Evolutionary conservation across 2,113 vertebrate species (phyloP).

Genomic region (Falcunculus frontatus): DNA sequence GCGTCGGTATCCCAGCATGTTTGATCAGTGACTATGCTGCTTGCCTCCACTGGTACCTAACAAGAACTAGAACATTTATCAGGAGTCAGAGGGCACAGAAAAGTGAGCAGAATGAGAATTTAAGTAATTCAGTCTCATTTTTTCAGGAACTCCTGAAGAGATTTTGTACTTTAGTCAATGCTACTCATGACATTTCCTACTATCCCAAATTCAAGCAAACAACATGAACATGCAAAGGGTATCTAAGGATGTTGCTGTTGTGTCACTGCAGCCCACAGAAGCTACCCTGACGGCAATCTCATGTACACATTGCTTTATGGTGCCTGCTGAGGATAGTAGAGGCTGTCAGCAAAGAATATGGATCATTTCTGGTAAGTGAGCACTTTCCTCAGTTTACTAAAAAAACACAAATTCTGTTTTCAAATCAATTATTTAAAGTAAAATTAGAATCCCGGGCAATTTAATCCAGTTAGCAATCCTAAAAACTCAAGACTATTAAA

Average conservation of each 20-base stretch:
- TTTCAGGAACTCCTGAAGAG: not conserved
- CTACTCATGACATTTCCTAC: not conserved
- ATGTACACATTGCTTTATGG: not conserved
- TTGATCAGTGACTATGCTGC: not conserved
- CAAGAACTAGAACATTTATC: not conserved
- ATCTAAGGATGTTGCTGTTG: not conserved
- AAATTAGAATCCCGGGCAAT: not conserved
- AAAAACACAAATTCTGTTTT: not conserved
- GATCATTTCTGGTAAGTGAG: not conserved
- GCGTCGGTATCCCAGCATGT: rapidly evolving
- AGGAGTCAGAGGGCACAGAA: not conserved
- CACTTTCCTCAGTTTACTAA: not conserved
- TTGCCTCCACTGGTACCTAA: not conserved
- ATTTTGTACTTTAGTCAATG: not conserved
- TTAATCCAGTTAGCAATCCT: not conserved
- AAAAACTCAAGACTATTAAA: not conserved
- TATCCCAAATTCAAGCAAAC: not conserved
- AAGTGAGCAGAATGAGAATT: not conserved
- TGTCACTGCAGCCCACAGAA: not conserved
- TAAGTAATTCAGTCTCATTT: not conserved
- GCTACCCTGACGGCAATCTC: not conserved
- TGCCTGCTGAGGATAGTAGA: not conserved
- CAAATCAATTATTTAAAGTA: not conserved
- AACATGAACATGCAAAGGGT: not conserved
- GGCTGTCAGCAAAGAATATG: not conserved